Percentiles rank a stretch among this genome's conserved stretches.
These are phyloP conservation scores for Actinopyga echinites DNA, from an alignment of 53 echinoderm and acorn worm species.

Conservation along the genomic window DNA sequence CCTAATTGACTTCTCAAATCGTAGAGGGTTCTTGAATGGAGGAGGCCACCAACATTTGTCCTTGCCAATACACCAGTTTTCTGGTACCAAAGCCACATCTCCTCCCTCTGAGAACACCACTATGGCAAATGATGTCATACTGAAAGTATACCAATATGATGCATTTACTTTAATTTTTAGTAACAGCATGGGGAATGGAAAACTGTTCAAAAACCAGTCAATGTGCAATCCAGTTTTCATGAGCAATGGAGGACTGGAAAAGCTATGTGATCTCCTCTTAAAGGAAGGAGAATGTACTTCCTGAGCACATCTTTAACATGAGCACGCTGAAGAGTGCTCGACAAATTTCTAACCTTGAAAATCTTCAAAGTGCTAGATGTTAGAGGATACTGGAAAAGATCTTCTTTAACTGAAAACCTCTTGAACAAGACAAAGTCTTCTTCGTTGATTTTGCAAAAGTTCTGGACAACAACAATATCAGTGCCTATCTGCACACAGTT, in stretches of 20 bases:
- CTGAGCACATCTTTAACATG: background rate
- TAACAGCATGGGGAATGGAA: too few species aligned
- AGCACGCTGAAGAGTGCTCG: background rate
- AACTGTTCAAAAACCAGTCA: too few species aligned
- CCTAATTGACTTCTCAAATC: background rate
- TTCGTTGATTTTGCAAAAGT: background rate
- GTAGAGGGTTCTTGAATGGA: background rate
- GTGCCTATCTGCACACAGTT: slow-evolving; percentile 4
- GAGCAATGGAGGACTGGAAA: background rate
- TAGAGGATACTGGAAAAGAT: background rate
- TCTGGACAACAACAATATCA: background rate
- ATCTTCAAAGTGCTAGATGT: background rate
- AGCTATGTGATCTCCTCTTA: background rate
- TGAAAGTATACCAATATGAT: slow-evolving; percentile 1
- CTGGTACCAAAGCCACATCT: background rate
- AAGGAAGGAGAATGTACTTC: background rate
- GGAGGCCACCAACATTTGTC: slow-evolving; percentile 4
- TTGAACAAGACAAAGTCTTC: background rate
- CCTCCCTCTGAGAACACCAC: background rate
- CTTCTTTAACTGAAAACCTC: background rate
- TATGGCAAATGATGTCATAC: slow-evolving; percentile 11
- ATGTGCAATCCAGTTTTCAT: background rate
- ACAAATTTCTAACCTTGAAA: background rate
- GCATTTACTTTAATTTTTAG: too few species aligned
- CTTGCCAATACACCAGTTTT: background rate